Percentiles rank a stretch among this genome's conserved stretches.
phyloP scores from a whole-genome alignment of 2,888 invertebrate species.

The Macrophya annulata region DNA sequence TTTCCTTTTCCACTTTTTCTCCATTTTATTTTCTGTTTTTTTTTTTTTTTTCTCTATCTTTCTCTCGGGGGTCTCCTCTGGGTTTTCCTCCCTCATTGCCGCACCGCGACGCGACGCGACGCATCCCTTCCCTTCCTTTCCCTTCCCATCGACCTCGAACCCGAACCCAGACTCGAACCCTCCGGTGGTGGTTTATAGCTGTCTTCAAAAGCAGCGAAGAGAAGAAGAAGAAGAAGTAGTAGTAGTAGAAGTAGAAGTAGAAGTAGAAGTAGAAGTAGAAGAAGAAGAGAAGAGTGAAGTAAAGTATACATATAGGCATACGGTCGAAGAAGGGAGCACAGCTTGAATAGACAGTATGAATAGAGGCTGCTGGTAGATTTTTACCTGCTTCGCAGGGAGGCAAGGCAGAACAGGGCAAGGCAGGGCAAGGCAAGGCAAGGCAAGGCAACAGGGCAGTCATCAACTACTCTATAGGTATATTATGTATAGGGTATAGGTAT shows the following conservation, averaged over 20 bases:
- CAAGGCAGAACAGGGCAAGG: neutral
- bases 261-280: too few species aligned
- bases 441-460: neutral
- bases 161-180: too few species aligned
- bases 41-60: neutral
- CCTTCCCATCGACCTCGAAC: neutral
- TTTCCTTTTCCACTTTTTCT: neutral
- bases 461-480: neutral
- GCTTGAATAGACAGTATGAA: constrained; percentile 30
- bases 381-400: constrained; percentile 33
- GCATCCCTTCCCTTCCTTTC: neutral
- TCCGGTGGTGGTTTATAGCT: constrained; percentile 10
- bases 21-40: neutral
- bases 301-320: neutral
- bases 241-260: neutral
- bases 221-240: neutral
- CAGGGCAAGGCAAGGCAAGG: neutral
- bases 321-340: neutral
- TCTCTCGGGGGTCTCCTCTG: neutral
- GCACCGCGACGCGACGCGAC: neutral
- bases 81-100: neutral
- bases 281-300: neutral
- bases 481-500: constrained; percentile 30
- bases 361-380: constrained; percentile 7
- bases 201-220: neutral